These are phyloP conservation scores for Centropristis striata DNA, from an alignment of 2,113 vertebrate species.

Conservation along the genomic window DNA sequence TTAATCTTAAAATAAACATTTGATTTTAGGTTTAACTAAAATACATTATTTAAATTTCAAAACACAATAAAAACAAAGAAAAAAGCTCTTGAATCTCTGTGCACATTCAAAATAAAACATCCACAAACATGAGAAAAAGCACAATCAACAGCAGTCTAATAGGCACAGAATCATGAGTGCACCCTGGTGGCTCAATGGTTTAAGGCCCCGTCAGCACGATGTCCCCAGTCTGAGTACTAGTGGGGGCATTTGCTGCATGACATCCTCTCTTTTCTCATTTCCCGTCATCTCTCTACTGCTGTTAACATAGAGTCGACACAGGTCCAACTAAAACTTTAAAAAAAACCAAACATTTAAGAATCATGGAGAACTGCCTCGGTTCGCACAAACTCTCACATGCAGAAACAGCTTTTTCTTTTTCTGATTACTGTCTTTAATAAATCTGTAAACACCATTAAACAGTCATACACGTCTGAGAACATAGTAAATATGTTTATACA, in stretches of 20 bases:
- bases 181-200: background rate
- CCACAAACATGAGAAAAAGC: background rate
- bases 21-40: too few species aligned
- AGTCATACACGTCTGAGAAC: background rate
- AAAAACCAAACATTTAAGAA: background rate
- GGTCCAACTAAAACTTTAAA: background rate
- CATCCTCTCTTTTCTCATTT: background rate
- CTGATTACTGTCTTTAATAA: background rate
- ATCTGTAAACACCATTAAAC: background rate
- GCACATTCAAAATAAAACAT: too few species aligned
- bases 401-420: background rate
- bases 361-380: background rate
- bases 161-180: slow-evolving; percentile 13
- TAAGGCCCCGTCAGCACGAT: background rate
- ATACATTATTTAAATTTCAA: too few species aligned
- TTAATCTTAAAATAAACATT: too few species aligned
- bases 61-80: too few species aligned
- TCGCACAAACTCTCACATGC: background rate
- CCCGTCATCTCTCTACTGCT: background rate
- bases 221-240: background rate
- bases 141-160: too few species aligned
- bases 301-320: background rate
- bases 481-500: background rate
- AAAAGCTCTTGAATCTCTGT: too few species aligned
- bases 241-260: background rate